Evolutionary conservation across 2,888 invertebrate species (phyloP).

Genomic region (Drosophila monieri): DNA sequence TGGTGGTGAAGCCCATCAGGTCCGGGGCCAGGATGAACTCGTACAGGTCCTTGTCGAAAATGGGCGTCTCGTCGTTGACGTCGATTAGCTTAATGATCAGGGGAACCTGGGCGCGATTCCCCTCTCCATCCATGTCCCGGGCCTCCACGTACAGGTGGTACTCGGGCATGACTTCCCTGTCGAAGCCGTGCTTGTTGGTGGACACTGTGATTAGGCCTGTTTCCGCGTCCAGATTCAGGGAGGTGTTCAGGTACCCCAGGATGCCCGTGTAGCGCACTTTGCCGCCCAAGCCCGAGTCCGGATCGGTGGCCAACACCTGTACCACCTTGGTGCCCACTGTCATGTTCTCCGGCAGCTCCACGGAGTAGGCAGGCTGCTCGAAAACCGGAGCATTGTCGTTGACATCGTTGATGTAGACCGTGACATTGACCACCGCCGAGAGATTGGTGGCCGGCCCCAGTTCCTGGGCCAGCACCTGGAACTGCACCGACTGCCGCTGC

Average conservation of each 20-base stretch:
- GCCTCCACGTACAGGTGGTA: constrained; percentile 93
- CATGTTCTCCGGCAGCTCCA: constrained; percentile 91
- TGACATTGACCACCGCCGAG: constrained; percentile 90
- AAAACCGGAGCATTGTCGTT: constrained; percentile 96
- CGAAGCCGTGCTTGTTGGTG: constrained; percentile 90
- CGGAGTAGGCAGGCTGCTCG: constrained; percentile 88
- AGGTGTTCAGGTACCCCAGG: constrained; percentile 90
- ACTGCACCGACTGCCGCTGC: constrained; percentile 89
- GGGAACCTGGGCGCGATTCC: constrained; percentile 89
- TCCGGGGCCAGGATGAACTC: constrained; percentile 92
- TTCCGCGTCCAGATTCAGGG: constrained; percentile 90
- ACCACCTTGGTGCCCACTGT: constrained; percentile 89
- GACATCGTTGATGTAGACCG: constrained; percentile 92
- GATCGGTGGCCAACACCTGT: constrained; percentile 91
- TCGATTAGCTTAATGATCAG: constrained; percentile 90
- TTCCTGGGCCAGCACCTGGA: constrained; percentile 92
- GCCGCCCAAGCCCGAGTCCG: constrained; percentile 90
- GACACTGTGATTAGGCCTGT: constrained; percentile 93
- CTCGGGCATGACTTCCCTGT: constrained; percentile 91
- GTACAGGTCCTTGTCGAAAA: constrained; percentile 91
- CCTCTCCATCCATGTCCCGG: constrained; percentile 93
- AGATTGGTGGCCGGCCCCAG: constrained; percentile 90
- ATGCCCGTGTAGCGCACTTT: constrained; percentile 91
- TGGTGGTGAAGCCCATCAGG: constrained; percentile 89
- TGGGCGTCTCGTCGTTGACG: constrained; percentile 94